A percentile compares a stretch with the other conserved stretches of the same genome.
These are phyloP conservation scores for Pachycephala philippinensis DNA, from an alignment of 2,113 vertebrate genomes.

Conservation along the genomic window DNA sequence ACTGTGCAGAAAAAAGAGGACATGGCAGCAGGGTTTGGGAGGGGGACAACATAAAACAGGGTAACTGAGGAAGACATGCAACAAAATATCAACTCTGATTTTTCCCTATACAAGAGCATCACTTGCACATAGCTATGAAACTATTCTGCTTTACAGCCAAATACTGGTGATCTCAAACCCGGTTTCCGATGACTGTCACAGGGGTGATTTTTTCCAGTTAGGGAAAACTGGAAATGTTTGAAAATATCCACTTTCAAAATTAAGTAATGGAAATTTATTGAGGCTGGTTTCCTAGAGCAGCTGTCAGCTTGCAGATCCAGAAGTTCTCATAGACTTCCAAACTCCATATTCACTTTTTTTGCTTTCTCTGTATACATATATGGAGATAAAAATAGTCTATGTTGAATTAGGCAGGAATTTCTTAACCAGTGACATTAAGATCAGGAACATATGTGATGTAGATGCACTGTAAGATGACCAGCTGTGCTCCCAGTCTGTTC, in stretches of 20 bases:
- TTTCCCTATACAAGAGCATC: background rate
- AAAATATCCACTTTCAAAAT: background rate
- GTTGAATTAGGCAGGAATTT: background rate
- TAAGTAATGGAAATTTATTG: background rate
- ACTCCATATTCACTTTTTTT: background rate
- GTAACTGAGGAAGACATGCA: background rate
- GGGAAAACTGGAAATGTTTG: background rate
- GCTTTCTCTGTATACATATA: background rate
- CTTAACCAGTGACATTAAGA: background rate
- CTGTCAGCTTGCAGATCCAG: background rate
- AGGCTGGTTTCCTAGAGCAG: background rate
- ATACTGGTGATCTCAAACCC: background rate
- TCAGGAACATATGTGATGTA: constrained; percentile 6
- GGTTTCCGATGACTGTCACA: background rate
- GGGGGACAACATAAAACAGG: no score
- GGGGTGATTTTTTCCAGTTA: background rate
- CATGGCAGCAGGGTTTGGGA: background rate
- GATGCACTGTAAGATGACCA: constrained; percentile 28
- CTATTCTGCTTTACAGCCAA: background rate
- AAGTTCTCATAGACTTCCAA: background rate
- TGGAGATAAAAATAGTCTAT: background rate
- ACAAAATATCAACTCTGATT: background rate
- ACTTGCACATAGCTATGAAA: background rate
- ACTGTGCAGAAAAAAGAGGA: background rate
- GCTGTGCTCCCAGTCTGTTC: constrained; percentile 35